Percentiles rank a stretch among this genome's conserved stretches.
Evolutionary conservation across 1,140 invertebrate genomes (phyloP).

Genomic region (Heliconius hewitsoni): DNA sequence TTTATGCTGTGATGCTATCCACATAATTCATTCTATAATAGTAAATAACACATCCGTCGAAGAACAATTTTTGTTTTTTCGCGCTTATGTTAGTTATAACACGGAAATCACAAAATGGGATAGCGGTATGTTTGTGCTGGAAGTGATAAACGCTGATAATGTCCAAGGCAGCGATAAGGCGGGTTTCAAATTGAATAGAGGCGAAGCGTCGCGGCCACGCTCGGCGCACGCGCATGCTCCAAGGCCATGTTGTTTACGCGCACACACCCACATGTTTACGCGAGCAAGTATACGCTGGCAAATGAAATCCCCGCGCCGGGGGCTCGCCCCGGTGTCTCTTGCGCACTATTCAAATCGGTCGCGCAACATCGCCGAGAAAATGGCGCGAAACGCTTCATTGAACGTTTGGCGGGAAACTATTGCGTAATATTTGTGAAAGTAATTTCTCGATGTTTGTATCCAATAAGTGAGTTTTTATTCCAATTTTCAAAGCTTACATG

Average conservation of each 20-base stretch:
- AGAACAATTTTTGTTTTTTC: neutral
- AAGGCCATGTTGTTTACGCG: constrained; percentile 77
- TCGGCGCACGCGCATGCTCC: constrained; percentile 55
- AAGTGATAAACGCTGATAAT: constrained; percentile 62
- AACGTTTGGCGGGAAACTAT: constrained; percentile 73
- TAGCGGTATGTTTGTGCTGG: constrained; percentile 32
- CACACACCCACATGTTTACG: constrained; percentile 68
- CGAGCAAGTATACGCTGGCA: constrained; percentile 55
- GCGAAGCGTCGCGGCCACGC: constrained; percentile 46
- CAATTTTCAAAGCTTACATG: neutral
- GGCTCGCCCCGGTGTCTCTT: neutral
- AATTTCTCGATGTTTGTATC: constrained; percentile 50
- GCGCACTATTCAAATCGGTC: constrained; percentile 48
- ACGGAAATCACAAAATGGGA: neutral
- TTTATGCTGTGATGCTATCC: neutral
- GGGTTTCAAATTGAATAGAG: constrained; percentile 50
- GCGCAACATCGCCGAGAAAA: constrained; percentile 58
- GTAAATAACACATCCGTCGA: neutral
- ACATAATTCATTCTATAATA: neutral
- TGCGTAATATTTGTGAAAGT: constrained; percentile 69
- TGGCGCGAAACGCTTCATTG: constrained; percentile 78
- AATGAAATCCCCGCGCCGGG: constrained; percentile 32
- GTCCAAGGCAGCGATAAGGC: constrained; percentile 47
- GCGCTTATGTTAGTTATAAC: neutral
- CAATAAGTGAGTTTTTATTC: constrained; percentile 30